Evolutionary conservation across 1,140 invertebrate species (phyloP).

Genomic region (Radopholus similis): DNA sequence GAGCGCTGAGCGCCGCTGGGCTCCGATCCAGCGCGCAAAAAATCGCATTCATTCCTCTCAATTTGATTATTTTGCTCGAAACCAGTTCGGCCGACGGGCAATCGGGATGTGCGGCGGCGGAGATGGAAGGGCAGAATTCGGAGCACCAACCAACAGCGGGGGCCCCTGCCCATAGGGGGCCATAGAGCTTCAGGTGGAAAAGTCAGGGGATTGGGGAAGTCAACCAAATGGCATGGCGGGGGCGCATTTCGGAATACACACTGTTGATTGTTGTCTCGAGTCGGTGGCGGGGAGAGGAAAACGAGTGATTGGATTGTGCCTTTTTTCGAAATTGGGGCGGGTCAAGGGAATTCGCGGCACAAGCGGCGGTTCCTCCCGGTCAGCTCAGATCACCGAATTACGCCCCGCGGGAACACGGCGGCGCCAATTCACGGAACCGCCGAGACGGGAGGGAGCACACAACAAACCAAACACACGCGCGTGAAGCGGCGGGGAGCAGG

Average conservation of each 20-base stretch:
- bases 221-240: background rate
- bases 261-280: too few relatives aligned
- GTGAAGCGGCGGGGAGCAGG: too few relatives aligned
- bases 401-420: background rate
- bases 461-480: background rate
- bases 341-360: background rate
- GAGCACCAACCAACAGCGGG: too few relatives aligned
- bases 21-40: too few relatives aligned
- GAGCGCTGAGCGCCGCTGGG: too few relatives aligned
- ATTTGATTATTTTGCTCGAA: constrained; percentile 5
- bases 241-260: too few relatives aligned
- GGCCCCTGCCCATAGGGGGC: too few relatives aligned
- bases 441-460: background rate
- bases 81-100: background rate
- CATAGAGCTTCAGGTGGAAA: too few relatives aligned
- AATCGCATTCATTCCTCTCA: too few relatives aligned
- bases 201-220: background rate
- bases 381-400: constrained; percentile 2
- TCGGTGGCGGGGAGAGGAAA: background rate
- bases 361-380: background rate
- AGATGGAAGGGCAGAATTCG: background rate
- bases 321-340: background rate
- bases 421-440: constrained; percentile 1
- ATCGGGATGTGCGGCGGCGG: background rate
- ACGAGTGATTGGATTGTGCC: background rate